phyloP scores from a whole-genome alignment of 2,888 invertebrate genomes.

The Megaustenia siamemsis region DNA sequence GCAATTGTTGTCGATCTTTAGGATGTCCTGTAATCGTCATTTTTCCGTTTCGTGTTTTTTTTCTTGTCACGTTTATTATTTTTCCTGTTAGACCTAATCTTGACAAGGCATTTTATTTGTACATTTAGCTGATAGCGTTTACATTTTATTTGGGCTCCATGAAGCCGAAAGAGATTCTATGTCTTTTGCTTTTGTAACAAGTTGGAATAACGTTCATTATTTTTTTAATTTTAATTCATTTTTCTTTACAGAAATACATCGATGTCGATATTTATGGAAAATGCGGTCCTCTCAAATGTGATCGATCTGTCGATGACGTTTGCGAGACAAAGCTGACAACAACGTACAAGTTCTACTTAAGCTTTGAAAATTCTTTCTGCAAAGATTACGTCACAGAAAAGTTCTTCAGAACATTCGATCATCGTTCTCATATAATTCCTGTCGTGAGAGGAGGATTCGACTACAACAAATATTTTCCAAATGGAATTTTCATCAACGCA shows the following conservation, averaged over 20 bases:
- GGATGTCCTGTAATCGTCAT: too few species aligned
- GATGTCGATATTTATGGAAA: slow-evolving; percentile 37
- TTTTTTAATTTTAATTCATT: too few species aligned
- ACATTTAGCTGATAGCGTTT: too few species aligned
- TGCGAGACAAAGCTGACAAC: slow-evolving; percentile 21
- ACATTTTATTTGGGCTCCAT: too few species aligned
- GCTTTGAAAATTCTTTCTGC: slow-evolving; percentile 44
- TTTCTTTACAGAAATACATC: slow-evolving; percentile 44
- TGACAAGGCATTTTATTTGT: too few species aligned
- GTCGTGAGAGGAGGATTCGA: slow-evolving; percentile 44
- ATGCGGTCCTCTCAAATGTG: neutral
- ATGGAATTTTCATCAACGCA: slow-evolving; percentile 7
- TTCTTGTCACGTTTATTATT: too few species aligned
- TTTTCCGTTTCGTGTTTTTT: too few species aligned
- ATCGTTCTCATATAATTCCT: slow-evolving; percentile 35
- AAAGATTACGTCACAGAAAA: slow-evolving; percentile 45
- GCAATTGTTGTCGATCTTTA: too few species aligned
- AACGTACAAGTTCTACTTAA: slow-evolving; percentile 46
- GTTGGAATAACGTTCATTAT: too few species aligned
- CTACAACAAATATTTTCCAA: slow-evolving; percentile 37
- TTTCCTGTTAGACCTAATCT: too few species aligned
- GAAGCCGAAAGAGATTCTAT: too few species aligned
- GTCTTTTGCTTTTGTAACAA: too few species aligned
- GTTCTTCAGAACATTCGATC: slow-evolving; percentile 24
- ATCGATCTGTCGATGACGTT: neutral